phyloP scores from a whole-genome alignment of 2,113 vertebrate species.

The Taxidea taxus region DNA sequence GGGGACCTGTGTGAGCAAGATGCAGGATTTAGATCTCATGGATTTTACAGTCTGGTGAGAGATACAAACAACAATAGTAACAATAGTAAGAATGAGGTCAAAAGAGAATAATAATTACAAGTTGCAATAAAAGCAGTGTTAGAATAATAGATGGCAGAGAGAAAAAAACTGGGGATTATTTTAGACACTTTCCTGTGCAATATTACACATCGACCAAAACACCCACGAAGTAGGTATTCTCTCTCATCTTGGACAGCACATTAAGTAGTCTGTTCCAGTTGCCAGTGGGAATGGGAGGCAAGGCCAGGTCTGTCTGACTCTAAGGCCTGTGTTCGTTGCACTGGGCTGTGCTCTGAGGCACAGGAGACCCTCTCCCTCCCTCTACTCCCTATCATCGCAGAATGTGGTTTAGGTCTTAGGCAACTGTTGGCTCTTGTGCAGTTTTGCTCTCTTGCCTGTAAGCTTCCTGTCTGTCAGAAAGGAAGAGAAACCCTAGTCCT shows the following conservation, averaged over 20 bases:
- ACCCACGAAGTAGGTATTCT: not conserved
- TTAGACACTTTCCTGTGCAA: not conserved
- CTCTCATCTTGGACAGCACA: not conserved
- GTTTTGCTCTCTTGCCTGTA: not conserved
- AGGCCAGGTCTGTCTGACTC: not conserved
- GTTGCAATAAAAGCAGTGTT: not conserved
- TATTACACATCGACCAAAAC: not conserved
- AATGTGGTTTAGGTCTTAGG: not conserved
- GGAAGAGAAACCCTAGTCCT: not conserved
- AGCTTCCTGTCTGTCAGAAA: not conserved
- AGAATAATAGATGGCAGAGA: not conserved
- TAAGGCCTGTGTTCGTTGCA: not conserved
- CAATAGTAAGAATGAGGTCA: not conserved
- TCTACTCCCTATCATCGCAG: not conserved
- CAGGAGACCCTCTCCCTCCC: too few species aligned
- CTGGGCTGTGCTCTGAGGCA: not conserved
- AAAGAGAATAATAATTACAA: not conserved
- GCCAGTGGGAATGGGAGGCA: not conserved
- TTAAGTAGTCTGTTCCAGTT: not conserved
- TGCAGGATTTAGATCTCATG: not conserved
- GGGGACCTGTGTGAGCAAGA: not conserved
- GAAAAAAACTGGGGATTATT: not conserved
- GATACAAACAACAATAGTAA: not conserved
- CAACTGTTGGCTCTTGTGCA: not conserved
- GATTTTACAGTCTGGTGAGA: not conserved